Conservation (phyloP, 2,113 vertebrate genomes). For the Nibea coibor region DNA sequence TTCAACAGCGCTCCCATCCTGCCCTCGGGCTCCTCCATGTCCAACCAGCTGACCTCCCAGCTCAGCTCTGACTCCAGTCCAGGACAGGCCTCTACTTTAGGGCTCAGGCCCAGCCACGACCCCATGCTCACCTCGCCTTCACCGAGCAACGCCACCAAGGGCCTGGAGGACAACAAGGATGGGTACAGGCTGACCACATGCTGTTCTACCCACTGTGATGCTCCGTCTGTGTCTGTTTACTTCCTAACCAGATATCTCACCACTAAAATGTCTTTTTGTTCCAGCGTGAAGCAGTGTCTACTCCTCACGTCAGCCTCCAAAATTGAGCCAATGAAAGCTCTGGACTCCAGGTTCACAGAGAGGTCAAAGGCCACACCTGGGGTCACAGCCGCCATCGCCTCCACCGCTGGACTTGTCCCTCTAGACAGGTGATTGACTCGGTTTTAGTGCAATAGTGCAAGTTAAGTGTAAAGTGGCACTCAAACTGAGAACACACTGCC, state of each 20-base stretch:
- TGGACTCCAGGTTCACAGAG: slow-evolving; percentile 97
- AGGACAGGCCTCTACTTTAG: slow-evolving; percentile 86
- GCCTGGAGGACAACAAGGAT: slow-evolving; percentile 90
- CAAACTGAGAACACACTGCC: neutral
- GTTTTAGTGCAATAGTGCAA: rapidly evolving
- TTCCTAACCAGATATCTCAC: neutral
- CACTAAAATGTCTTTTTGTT: neutral
- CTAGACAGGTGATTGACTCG: slow-evolving; percentile 87
- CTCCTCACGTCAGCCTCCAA: slow-evolving; percentile 91
- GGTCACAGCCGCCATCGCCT: slow-evolving; percentile 84
- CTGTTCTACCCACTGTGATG: neutral
- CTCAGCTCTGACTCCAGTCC: slow-evolving; percentile 90
- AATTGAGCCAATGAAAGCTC: slow-evolving; percentile 97
- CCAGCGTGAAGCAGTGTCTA: slow-evolving; percentile 83
- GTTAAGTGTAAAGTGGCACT: neutral
- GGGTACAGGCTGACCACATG: slow-evolving; percentile 79
- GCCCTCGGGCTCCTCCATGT: slow-evolving; percentile 90
- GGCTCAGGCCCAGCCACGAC: slow-evolving; percentile 87
- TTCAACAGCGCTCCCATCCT: slow-evolving; percentile 98
- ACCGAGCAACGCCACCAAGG: slow-evolving; percentile 75
- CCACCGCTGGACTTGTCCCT: slow-evolving; percentile 84
- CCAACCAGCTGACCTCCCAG: slow-evolving; percentile 91
- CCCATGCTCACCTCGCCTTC: slow-evolving; percentile 80
- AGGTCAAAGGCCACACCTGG: slow-evolving; percentile 96
- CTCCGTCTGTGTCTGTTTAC: neutral